Evolutionary conservation across 2,888 invertebrate species (phyloP).

Genomic region (Lingula anatina): DNA sequence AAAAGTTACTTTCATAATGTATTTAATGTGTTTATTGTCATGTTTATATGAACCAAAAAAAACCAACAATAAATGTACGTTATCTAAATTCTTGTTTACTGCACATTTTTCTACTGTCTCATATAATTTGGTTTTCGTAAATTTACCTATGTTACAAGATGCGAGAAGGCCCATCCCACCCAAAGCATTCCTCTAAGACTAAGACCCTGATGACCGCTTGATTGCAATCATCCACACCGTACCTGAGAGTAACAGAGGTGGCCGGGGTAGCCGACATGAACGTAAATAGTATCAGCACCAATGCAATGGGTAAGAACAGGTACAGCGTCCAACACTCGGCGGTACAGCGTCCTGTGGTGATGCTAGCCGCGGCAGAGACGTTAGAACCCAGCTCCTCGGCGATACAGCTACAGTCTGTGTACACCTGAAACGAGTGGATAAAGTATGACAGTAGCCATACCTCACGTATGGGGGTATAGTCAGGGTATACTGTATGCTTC

Average conservation of each 20-base stretch:
- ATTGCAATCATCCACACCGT: no score
- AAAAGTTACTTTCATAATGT: no score
- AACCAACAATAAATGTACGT: no score
- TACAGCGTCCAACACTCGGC: constrained; percentile 19
- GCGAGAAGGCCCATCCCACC: neutral
- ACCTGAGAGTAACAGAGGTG: constrained; percentile 35
- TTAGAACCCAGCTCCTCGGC: neutral
- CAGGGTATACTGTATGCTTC: no score
- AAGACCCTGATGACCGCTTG: no score
- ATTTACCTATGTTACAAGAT: neutral
- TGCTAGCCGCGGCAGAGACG: neutral
- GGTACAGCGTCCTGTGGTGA: neutral
- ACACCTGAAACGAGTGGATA: neutral
- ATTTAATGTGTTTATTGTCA: no score
- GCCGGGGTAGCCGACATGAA: constrained; percentile 35
- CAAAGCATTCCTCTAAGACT: neutral
- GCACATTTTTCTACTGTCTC: no score
- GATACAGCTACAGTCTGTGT: constrained; percentile 2
- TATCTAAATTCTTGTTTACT: no score
- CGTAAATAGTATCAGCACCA: constrained; percentile 26
- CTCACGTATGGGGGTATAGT: no score
- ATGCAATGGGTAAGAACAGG: constrained; percentile 28
- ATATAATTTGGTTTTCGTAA: no score
- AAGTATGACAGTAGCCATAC: neutral
- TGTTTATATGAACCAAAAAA: no score